Percentiles rank a stretch among this genome's conserved stretches.
phyloP scores from a whole-genome alignment of 1,140 invertebrate genomes.

The Anthonomus grandis region DNA sequence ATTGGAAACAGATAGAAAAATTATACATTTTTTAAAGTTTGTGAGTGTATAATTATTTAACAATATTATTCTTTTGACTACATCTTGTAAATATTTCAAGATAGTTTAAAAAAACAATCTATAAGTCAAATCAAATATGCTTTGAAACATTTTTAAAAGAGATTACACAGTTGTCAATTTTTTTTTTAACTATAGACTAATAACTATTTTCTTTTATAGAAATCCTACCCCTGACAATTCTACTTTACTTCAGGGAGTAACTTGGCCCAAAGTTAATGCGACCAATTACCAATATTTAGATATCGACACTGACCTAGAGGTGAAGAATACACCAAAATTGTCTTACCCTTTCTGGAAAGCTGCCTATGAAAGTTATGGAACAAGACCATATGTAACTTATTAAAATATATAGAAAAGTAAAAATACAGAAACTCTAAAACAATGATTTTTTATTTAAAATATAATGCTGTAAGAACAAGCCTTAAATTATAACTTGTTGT shows the following conservation, averaged over 20 bases:
- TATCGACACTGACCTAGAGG: constrained; percentile 6
- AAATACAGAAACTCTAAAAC: no score
- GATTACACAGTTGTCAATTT: not conserved
- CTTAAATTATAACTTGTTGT: no score
- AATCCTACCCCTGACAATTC: constrained; percentile 1
- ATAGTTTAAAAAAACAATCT: not conserved
- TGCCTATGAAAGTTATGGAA: constrained; percentile 7
- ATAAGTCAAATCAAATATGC: not conserved
- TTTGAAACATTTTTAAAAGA: not conserved
- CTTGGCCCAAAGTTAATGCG: not conserved
- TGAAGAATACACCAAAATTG: constrained; percentile 5
- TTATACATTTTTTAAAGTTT: not conserved
- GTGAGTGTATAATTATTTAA: not conserved
- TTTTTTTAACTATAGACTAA: not conserved
- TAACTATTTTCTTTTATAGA: constrained; percentile 3
- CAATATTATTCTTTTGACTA: not conserved
- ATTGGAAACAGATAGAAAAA: not conserved
- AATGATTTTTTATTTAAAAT: no score
- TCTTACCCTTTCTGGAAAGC: constrained; percentile 8
- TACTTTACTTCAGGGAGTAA: not conserved
- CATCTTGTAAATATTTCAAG: not conserved
- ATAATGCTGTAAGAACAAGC: no score
- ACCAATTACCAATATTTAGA: not conserved
- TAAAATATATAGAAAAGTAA: no score
- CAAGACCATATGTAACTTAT: constrained; percentile 11